A percentile compares a stretch with the other conserved stretches of the same genome.
phyloP scores from a whole-genome alignment of 2,113 vertebrate genomes.

The Salvator merianae region DNA sequence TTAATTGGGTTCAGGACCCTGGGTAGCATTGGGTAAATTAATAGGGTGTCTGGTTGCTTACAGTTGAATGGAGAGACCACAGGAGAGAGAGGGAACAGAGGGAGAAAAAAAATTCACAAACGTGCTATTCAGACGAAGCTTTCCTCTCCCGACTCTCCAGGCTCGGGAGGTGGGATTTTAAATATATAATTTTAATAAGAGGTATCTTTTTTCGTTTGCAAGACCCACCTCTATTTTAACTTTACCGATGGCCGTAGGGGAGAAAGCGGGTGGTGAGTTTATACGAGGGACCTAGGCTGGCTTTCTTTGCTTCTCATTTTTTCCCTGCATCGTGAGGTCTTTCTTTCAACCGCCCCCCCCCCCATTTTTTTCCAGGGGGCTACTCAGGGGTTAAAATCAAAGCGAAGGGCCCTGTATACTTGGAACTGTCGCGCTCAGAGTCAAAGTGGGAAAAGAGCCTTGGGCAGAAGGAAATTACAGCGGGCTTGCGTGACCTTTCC shows the following conservation, averaged over 20 bases:
- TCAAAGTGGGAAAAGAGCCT: slow-evolving; percentile 97
- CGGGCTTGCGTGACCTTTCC: slow-evolving; percentile 95
- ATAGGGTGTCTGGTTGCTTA: slow-evolving; percentile 85
- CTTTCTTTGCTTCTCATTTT: slow-evolving; percentile 72
- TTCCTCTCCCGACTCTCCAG: neutral
- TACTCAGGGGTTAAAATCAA: slow-evolving; percentile 90
- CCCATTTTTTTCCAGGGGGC: slow-evolving; percentile 63
- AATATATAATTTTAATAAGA: slow-evolving; percentile 40
- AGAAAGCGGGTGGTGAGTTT: slow-evolving; percentile 17
- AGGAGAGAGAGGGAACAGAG: slow-evolving; percentile 69
- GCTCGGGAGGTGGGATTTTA: neutral
- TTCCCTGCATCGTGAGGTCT: slow-evolving; percentile 58
- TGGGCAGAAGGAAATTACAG: slow-evolving; percentile 98
- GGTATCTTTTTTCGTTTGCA: slow-evolving; percentile 49
- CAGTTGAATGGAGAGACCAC: slow-evolving; percentile 82
- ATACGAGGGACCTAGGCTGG: slow-evolving; percentile 33
- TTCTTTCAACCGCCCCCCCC: neutral
- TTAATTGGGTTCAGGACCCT: slow-evolving; percentile 94
- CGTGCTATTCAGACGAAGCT: slow-evolving; percentile 62
- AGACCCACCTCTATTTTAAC: slow-evolving; percentile 60
- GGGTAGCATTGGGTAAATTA: slow-evolving; percentile 84
- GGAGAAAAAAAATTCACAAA: slow-evolving; percentile 10
- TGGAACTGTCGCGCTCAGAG: slow-evolving; percentile 84
- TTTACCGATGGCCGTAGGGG: slow-evolving; percentile 63
- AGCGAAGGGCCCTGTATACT: slow-evolving; percentile 85